Evolutionary conservation across 2,797 vertebrate species (phyloP).

Genomic region (Labroides dimidiatus): DNA sequence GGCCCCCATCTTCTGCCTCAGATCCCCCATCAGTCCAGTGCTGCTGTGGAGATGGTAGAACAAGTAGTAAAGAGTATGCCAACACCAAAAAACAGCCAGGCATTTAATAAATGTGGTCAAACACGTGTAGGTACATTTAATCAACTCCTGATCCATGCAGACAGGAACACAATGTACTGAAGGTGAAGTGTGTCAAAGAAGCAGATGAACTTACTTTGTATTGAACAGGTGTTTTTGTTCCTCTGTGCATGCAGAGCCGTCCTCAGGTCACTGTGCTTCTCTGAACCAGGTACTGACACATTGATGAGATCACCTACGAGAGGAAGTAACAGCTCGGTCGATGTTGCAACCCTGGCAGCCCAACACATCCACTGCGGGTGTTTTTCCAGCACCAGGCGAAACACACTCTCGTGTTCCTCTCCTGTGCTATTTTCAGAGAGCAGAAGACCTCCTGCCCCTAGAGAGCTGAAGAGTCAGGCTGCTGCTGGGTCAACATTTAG

Average conservation of each 20-base stretch:
- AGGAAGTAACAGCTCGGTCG: slow-evolving; percentile 45
- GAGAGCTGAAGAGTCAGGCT: slow-evolving; percentile 12
- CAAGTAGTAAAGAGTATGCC: neutral
- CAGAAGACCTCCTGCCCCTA: slow-evolving; percentile 42
- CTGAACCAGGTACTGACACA: slow-evolving; percentile 25
- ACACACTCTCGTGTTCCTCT: slow-evolving; percentile 59
- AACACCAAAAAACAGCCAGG: neutral
- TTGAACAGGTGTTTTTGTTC: slow-evolving; percentile 23
- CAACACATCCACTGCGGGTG: slow-evolving; percentile 44
- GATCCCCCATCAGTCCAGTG: slow-evolving; percentile 53
- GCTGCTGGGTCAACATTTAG: slow-evolving; percentile 27
- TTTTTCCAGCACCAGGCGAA: slow-evolving; percentile 64
- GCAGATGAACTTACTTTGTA: slow-evolving; percentile 38
- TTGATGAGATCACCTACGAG: slow-evolving; percentile 48
- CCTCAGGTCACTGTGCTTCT: slow-evolving; percentile 4
- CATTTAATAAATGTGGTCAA: neutral
- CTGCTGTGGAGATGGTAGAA: slow-evolving; percentile 9
- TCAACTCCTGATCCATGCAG: neutral
- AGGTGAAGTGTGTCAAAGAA: neutral
- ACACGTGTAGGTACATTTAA: neutral
- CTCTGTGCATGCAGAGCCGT: slow-evolving; percentile 5
- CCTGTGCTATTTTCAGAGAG: slow-evolving; percentile 81
- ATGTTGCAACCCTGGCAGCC: slow-evolving; percentile 74
- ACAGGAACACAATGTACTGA: neutral
- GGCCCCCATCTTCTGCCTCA: slow-evolving; percentile 72